Evolutionary conservation across 2,888 invertebrate genomes (phyloP), one percentile per base, ranked within the genome.

Genomic region (Melinaea marsaeus): DNA sequence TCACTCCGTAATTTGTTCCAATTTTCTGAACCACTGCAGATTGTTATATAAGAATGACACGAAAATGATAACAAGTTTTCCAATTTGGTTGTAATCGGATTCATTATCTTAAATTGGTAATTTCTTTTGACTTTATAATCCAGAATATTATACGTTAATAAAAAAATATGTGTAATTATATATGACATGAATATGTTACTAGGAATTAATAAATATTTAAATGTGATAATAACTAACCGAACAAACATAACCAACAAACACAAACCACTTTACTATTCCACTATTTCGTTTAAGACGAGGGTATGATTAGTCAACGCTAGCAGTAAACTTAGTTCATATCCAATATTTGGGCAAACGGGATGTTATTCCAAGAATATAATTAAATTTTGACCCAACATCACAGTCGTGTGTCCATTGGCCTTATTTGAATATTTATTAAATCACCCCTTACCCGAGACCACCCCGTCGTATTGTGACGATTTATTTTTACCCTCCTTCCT

Each of bases 391-490:
- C 51, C 51, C 51, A 51, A 51, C 51, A 51, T 51, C 22, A 32
- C 51, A 51, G 51, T 51, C 51, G 51, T 73, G 70, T 73, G 74
- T 74, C 77, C 77, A 75, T 76, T 73, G 79, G 78, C 73, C 79
- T 78, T 81, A 83, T 86, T 84, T 86, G 84, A 87, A 87, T 87
- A 87, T 86, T 87, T 86, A 86, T 86, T 83, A 83, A 83, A 85
- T 81, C 78, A 79, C 67, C 79, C 75, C 72, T 72, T 74, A 72
- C 74, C 69, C 69, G 55, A 61, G 62, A 62, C 62, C 60, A 48
- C 55, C 60, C 64, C 57, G 57, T 54, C 59, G 54, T 56, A 62
- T 60, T 46, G 61, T 66, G 60, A 66, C 61, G 48, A 54, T 55
- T 55, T 60, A 63, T 63, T 55, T 60, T 57, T 60, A 37, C 22